A percentile compares a stretch with the other conserved stretches of the same genome.
Evolutionary conservation across 1,140 invertebrate genomes (phyloP).

Genomic region (Euwallacea fornicatus): DNA sequence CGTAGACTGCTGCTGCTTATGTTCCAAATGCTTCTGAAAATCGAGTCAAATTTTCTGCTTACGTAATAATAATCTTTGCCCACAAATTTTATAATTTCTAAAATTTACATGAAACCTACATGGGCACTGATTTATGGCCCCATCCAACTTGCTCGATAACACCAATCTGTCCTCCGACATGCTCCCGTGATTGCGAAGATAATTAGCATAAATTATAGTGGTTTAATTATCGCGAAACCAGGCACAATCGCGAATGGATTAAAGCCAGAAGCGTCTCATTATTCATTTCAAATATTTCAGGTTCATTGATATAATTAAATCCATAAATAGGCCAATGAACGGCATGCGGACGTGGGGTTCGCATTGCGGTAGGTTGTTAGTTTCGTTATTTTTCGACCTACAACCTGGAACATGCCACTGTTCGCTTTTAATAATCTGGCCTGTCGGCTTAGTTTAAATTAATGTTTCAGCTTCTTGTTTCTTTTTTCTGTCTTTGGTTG

Average conservation of each 20-base stretch:
- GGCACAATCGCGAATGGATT: constrained; percentile 9
- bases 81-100: too few relatives aligned
- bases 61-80: too few relatives aligned
- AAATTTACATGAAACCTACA: too few relatives aligned
- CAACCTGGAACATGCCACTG: constrained; percentile 5
- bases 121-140: too few relatives aligned
- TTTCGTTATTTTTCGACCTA: constrained; percentile 16
- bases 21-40: too few relatives aligned
- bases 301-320: constrained; percentile 27
- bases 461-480: not conserved
- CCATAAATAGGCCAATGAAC: constrained; percentile 20
- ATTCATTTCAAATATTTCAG: constrained; percentile 23
- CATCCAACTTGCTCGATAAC: not conserved
- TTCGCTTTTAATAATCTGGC: constrained; percentile 1
- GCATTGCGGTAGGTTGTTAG: constrained; percentile 23
- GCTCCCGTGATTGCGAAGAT: not conserved
- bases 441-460: constrained; percentile 10
- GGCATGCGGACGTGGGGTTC: constrained; percentile 20
- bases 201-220: not conserved
- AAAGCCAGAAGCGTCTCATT: constrained; percentile 19
- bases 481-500: not conserved
- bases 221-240: not conserved
- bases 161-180: not conserved
- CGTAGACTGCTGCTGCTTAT: too few relatives aligned
- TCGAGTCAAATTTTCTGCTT: too few relatives aligned